phyloP scores from a whole-genome alignment of 2,797 vertebrate species.

The Phataginus tetradactyla region DNA sequence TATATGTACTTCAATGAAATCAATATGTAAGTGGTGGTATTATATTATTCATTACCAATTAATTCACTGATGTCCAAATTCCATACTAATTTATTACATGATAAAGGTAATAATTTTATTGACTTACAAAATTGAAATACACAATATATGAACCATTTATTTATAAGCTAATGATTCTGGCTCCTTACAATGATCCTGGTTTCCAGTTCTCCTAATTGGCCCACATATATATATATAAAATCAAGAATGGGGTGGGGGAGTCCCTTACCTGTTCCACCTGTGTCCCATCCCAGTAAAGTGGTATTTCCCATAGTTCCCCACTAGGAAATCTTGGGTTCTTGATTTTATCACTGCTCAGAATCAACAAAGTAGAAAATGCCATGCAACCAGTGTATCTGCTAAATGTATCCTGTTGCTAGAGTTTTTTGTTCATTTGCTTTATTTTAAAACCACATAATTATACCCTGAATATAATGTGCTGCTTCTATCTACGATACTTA shows the following conservation, averaged over 20 bases:
- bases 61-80: conserved; percentile 15
- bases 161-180: not conserved
- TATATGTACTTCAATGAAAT: not conserved
- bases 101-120: not conserved
- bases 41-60: not conserved
- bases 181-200: not conserved
- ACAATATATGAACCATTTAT: not conserved
- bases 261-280: not conserved
- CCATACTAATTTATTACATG: not conserved
- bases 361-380: not conserved
- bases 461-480: not conserved
- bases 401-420: not conserved
- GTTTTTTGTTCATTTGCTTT: not conserved
- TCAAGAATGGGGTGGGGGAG: not conserved
- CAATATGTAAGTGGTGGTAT: not conserved
- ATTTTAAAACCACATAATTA: not conserved
- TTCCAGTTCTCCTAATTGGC: not conserved
- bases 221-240: too few species aligned
- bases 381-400: not conserved
- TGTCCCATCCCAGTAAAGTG: not conserved
- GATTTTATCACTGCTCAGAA: not conserved
- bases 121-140: not conserved
- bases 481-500: not conserved
- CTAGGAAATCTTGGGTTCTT: not conserved
- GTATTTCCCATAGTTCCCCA: not conserved